phyloP scores from a whole-genome alignment of 2,797 vertebrate genomes.

The Epinephelus malabaricus region DNA sequence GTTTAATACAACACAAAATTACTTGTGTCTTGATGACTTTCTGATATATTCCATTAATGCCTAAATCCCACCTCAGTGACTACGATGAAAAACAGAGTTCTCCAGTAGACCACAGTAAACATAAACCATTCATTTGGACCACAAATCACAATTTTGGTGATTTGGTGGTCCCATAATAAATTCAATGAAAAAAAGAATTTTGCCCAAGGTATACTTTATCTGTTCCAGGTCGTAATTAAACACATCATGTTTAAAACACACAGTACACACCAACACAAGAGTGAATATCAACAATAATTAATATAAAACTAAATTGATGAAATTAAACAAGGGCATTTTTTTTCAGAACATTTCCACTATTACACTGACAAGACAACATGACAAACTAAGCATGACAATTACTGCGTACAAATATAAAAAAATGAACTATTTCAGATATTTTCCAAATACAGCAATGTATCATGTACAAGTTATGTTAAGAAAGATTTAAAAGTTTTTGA shows the following conservation, averaged over 20 bases:
- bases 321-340: slow-evolving; percentile 74
- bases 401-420: slow-evolving; percentile 87
- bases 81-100: slow-evolving; percentile 16
- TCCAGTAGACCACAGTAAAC: slow-evolving; percentile 7
- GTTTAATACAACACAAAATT: slow-evolving; percentile 60
- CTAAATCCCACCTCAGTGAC: slow-evolving; percentile 13
- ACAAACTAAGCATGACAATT: slow-evolving; percentile 82
- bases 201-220: slow-evolving; percentile 75
- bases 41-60: slow-evolving; percentile 9
- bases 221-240: slow-evolving; percentile 71
- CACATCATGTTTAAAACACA: slow-evolving; percentile 77
- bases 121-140: slow-evolving; percentile 13
- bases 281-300: slow-evolving; percentile 72
- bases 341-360: slow-evolving; percentile 77
- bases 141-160: slow-evolving; percentile 11
- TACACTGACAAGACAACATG: slow-evolving; percentile 83
- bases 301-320: slow-evolving; percentile 76
- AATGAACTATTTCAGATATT: slow-evolving; percentile 79
- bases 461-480: slow-evolving; percentile 87
- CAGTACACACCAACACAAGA: slow-evolving; percentile 72
- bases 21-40: slow-evolving; percentile 7
- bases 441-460: slow-evolving; percentile 83
- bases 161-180: slow-evolving; percentile 50
- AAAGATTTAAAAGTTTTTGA: slow-evolving; percentile 82
- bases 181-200: slow-evolving; percentile 59